Evolutionary conservation across 2,797 vertebrate genomes (phyloP).

Genomic region (Gymnothorax reevesii): DNA sequence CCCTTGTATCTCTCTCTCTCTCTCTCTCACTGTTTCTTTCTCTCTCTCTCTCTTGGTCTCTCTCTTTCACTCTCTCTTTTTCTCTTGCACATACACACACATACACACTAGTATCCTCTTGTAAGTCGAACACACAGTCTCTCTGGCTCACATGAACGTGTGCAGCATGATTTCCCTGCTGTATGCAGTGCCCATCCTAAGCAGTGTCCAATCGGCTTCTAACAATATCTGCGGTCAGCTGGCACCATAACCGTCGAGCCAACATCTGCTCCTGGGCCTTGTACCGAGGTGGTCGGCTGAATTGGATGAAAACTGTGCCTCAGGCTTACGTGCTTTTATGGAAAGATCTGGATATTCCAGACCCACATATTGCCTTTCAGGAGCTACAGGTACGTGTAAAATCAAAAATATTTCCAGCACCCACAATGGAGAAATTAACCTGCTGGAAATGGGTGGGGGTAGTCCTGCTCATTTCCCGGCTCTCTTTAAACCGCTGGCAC

Average conservation of each 20-base stretch:
- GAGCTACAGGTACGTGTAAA: neutral
- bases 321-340: conserved; percentile 72
- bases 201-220: conserved; percentile 68
- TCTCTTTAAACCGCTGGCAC: neutral
- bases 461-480: neutral
- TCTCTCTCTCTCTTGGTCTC: neutral
- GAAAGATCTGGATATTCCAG: neutral
- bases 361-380: neutral
- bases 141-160: conserved; percentile 42
- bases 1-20: neutral
- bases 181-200: conserved; percentile 64
- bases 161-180: conserved; percentile 60
- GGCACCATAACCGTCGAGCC: conserved; percentile 56
- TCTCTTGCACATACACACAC: neutral
- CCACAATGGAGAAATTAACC: neutral
- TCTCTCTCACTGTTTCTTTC: neutral
- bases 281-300: conserved; percentile 64
- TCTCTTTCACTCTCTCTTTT: neutral
- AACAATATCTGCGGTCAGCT: conserved; percentile 60
- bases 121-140: neutral
- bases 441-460: neutral
- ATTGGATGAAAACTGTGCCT: conserved; percentile 66
- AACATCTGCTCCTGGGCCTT: conserved; percentile 62
- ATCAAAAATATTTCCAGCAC: neutral
- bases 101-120: neutral